Evolutionary conservation across 1,140 invertebrate genomes (phyloP).

Genomic region (Neodiprion fabricii): DNA sequence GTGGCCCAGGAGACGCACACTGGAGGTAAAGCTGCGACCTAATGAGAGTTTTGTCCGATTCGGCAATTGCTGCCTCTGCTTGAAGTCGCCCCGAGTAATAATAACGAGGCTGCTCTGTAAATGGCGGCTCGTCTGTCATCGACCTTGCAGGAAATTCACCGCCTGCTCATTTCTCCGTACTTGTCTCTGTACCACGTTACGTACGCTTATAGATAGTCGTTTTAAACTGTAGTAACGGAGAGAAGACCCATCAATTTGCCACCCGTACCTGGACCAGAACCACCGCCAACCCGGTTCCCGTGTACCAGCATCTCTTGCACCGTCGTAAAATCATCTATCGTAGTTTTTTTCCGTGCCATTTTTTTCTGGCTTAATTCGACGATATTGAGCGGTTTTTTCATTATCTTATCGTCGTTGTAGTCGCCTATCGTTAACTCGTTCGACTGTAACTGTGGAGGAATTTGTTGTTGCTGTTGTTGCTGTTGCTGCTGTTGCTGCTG

Average conservation of each 20-base stretch:
- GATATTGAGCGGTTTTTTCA: slow-evolving; percentile 49
- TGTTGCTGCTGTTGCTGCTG: slow-evolving; percentile 39
- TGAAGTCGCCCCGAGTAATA: too few species aligned
- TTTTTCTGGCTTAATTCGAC: slow-evolving; percentile 53
- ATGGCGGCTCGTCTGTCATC: too few species aligned
- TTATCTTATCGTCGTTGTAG: slow-evolving; percentile 55
- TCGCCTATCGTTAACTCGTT: slow-evolving; percentile 50
- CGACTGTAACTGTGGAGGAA: slow-evolving; percentile 25
- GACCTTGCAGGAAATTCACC: neutral
- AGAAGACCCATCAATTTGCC: slow-evolving; percentile 62
- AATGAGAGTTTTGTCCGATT: too few species aligned
- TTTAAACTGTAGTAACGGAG: slow-evolving; percentile 64
- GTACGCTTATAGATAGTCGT: neutral
- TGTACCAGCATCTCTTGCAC: slow-evolving; percentile 61
- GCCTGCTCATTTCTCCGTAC: slow-evolving; percentile 11
- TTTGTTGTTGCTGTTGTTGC: slow-evolving; percentile 37
- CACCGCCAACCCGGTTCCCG: slow-evolving; percentile 54
- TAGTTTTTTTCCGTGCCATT: slow-evolving; percentile 53
- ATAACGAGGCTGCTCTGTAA: too few species aligned
- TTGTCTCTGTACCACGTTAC: slow-evolving; percentile 5
- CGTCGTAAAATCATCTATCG: slow-evolving; percentile 57
- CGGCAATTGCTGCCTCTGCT: too few species aligned
- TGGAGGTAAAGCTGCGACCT: too few species aligned
- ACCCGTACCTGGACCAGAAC: slow-evolving; percentile 48
- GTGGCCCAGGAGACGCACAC: too few species aligned